Evolutionary conservation across 30 jellyfish, hydroid and myxozoan genomes (phyloP).

Genomic region (Rhopilema esculentum): DNA sequence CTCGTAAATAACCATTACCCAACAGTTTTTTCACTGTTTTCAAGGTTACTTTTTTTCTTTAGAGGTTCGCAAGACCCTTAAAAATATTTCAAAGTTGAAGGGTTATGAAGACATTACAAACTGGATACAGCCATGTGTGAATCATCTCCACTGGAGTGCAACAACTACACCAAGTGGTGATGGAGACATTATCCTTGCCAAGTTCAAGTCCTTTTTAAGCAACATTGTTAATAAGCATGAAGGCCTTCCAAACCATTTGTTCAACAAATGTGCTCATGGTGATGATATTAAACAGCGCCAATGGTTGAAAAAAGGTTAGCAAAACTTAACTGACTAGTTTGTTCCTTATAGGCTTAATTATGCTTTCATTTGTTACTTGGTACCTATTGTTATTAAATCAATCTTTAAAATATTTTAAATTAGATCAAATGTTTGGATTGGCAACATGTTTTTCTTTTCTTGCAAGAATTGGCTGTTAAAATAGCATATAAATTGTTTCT

Average conservation of each 20-base stretch:
- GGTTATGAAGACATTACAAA: slow-evolving; percentile 9
- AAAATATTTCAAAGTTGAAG: slow-evolving; percentile 24
- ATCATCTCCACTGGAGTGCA: slow-evolving; percentile 57
- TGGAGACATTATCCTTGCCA: slow-evolving; percentile 54
- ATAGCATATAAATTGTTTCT: not conserved
- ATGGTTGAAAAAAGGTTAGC: slow-evolving; percentile 6
- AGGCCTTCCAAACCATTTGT: slow-evolving; percentile 13
- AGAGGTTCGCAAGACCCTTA: slow-evolving; percentile 22
- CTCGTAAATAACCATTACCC: not conserved
- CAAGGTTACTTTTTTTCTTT: not conserved
- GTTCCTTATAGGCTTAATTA: not conserved
- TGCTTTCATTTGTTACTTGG: not conserved
- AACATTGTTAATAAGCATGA: slow-evolving; percentile 48
- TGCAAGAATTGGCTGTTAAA: not conserved
- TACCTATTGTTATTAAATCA: not conserved
- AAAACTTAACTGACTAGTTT: not conserved
- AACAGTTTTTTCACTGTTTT: not conserved
- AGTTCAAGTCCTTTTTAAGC: slow-evolving; percentile 28
- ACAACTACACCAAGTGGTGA: slow-evolving; percentile 43
- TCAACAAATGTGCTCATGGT: slow-evolving; percentile 35
- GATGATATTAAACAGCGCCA: not conserved
- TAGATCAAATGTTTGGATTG: not conserved
- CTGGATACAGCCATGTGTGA: slow-evolving; percentile 41
- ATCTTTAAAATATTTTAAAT: not conserved
- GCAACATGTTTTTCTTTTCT: not conserved